Percentiles rank a stretch among this genome's conserved stretches.
phyloP scores from a whole-genome alignment of 2,113 vertebrate species.

The Martes martes region DNA sequence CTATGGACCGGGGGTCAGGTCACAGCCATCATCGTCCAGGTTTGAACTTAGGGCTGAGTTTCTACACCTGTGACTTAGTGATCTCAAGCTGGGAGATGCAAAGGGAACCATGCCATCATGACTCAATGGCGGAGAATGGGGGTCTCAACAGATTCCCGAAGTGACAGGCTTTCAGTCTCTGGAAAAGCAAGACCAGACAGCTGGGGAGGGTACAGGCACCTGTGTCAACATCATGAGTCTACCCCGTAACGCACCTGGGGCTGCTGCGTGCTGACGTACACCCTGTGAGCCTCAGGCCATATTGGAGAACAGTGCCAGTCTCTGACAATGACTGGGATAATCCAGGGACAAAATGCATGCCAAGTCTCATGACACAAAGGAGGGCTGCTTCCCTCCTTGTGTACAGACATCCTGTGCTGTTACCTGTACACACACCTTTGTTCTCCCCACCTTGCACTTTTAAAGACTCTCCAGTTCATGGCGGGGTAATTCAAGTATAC shows the following conservation, averaged over 20 bases:
- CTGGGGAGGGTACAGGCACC: too few species aligned
- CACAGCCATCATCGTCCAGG: accelerated
- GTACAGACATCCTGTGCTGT: not conserved
- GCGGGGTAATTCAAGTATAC: not conserved
- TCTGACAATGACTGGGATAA: not conserved
- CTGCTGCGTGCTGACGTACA: accelerated
- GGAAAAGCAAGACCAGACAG: not conserved
- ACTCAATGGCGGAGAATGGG: too few species aligned
- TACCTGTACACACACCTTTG: not conserved
- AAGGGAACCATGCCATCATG: too few species aligned
- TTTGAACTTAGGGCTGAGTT: too few species aligned
- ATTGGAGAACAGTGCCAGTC: too few species aligned
- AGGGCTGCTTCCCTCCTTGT: too few species aligned
- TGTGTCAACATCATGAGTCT: not conserved
- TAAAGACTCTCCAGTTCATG: not conserved
- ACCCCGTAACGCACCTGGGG: accelerated
- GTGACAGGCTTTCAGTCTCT: not conserved
- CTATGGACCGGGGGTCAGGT: not conserved
- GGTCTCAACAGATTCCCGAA: not conserved
- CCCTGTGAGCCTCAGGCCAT: too few species aligned
- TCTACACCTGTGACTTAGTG: not conserved
- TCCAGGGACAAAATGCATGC: not conserved
- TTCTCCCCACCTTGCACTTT: not conserved
- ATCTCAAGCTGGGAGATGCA: not conserved
- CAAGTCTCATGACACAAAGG: accelerated